These are phyloP conservation scores for Melipona bicolor DNA, from an alignment of 2,888 invertebrate species.

Conservation along the genomic window DNA sequence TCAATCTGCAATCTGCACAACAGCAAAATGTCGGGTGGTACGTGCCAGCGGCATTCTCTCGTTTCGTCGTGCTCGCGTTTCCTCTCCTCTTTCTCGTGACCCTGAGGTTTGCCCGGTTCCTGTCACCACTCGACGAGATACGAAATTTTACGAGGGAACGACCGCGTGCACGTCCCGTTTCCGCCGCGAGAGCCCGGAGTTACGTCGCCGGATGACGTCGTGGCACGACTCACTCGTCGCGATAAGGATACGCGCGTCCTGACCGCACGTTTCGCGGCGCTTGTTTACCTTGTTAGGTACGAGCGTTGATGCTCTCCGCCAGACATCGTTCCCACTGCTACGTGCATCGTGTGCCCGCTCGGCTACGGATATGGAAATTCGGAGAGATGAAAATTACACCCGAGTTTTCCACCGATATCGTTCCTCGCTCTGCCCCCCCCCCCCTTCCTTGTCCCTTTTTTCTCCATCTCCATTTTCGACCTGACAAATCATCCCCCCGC, in stretches of 20 bases:
- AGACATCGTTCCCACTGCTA: neutral
- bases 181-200: slow-evolving; percentile 43
- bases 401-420: slow-evolving; percentile 24
- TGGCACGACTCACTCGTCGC: slow-evolving; percentile 45
- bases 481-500: neutral
- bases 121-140: slow-evolving; percentile 58
- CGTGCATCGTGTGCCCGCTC: slow-evolving; percentile 29
- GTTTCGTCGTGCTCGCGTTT: neutral
- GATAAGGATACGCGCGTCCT: slow-evolving; percentile 55
- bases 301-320: slow-evolving; percentile 36
- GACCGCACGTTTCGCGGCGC: slow-evolving; percentile 45
- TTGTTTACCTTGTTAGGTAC: slow-evolving; percentile 45
- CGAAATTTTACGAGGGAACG: slow-evolving; percentile 66
- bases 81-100: neutral
- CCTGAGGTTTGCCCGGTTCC: slow-evolving; percentile 47
- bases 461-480: neutral
- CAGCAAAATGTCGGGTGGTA: slow-evolving; percentile 18
- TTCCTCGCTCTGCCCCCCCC: neutral
- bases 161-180: slow-evolving; percentile 27
- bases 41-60: slow-evolving; percentile 5
- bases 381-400: slow-evolving; percentile 37
- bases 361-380: slow-evolving; percentile 24
- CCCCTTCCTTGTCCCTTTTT: neutral
- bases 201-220: slow-evolving; percentile 58
- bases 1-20: neutral